Conservation (phyloP, 23 tunicate species). For the Halocynthia roretzi region DNA sequence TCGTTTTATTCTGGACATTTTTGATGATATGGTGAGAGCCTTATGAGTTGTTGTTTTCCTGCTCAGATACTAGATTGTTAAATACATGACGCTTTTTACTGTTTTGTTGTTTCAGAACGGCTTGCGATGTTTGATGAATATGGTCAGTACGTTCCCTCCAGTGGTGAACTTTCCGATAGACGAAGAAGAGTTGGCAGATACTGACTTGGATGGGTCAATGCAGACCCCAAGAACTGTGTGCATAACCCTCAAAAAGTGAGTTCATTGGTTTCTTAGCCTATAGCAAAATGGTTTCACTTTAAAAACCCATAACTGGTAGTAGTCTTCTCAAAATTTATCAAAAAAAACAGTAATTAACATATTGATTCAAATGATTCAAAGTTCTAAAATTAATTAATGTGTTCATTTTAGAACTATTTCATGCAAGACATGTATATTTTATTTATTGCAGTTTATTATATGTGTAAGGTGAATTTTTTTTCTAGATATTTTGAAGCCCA, state of each 20-base stretch:
- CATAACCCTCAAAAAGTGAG: conserved; percentile 45
- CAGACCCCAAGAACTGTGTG: conserved; percentile 60
- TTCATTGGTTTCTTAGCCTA: background rate
- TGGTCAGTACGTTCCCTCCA: conserved; percentile 34
- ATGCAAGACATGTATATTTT: too few species aligned
- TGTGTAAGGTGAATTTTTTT: background rate
- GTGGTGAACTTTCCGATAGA: background rate
- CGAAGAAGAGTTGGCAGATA: conserved; percentile 36
- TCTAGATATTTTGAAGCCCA: conserved; percentile 59
- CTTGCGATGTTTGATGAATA: conserved; percentile 62
- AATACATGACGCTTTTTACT: too few species aligned
- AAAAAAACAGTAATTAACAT: too few species aligned
- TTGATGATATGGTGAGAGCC: conserved; percentile 55
- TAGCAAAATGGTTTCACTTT: too few species aligned
- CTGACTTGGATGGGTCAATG: background rate
- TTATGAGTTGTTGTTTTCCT: background rate
- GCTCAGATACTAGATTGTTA: background rate
- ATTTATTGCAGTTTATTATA: background rate
- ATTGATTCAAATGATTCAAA: too few species aligned
- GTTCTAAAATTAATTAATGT: too few species aligned
- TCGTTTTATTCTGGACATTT: conserved; percentile 49
- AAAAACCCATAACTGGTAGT: background rate
- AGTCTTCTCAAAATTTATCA: too few species aligned
- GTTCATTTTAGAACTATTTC: too few species aligned
- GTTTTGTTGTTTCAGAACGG: conserved; percentile 40